Base-by-base conservation (phyloP, 1,140 invertebrate genomes). In the Zaprionus davidi region DNA sequence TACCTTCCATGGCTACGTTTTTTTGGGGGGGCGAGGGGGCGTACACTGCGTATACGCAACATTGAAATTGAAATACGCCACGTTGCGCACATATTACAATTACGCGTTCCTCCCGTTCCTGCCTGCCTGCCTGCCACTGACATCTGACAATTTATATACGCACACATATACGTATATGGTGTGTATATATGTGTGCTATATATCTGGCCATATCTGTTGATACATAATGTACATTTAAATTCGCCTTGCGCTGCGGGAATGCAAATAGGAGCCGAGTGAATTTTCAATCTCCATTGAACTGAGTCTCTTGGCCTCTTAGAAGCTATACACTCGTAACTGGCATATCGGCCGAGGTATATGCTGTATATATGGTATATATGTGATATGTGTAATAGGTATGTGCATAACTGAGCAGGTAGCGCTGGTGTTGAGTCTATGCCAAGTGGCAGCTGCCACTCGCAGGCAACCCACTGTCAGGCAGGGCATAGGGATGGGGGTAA, bases 111-210 rank as follows among this genome's bases (percentile, higher is more conserved):
- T 53, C 31, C 22, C 38, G 38, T 20, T 20, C 38, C 69, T 65
- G 69, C 69, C 46, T 22, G 26, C 11, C 57, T 77, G 58, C 64
- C 76, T 79, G 78, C 49, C 78, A 75, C 79, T 60, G 67, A 65
- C 79, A 76, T 67, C 58, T 56, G 66, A 63, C 78, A 75, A 76
- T 76, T 68, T 80, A 79, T 78, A 46, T 55, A 62, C 34, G 26
- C 28, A 46, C 5, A 46, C 2, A 36, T 26, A 55, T 15, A 46
- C 41, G 49, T 6, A 24, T 57, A 26, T 2, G 46, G 7, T n/a
- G 26, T 28, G 24, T 17, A 38, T 72, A 22, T 38, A 53, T 36
- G 58, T 20, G 15, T 20, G 22, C 9, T 24, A 49, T 34, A 56
- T 68, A 58, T 36, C n/a, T 38, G 20, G 36, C 36, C 36, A 38